Percentiles rank a stretch among this genome's conserved stretches.
Conservation (phyloP, 2,113 vertebrate genomes). For the Thamnaconus septentrionalis region DNA sequence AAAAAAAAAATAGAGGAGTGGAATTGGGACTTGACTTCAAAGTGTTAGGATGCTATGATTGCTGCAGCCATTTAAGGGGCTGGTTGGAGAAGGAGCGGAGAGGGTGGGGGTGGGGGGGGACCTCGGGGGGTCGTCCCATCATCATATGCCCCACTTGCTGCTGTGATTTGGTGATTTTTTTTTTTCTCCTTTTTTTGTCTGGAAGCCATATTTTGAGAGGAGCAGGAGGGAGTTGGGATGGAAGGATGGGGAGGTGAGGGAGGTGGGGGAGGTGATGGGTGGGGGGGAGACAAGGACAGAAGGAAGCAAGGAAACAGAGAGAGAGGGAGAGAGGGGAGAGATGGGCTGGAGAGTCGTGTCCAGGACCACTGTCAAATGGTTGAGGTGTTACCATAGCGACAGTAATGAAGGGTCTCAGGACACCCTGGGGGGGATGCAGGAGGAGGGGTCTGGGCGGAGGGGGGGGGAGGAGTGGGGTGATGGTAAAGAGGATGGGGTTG, state of each 20-base stretch:
- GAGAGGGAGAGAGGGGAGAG: slow-evolving; percentile 26
- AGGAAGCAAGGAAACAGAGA: slow-evolving; percentile 20
- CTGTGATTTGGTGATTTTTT: slow-evolving; percentile 71
- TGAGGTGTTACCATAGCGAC: slow-evolving; percentile 74
- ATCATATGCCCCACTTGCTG: slow-evolving; percentile 72
- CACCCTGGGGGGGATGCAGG: slow-evolving; percentile 65
- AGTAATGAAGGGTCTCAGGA: slow-evolving; percentile 77
- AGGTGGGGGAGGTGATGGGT: slow-evolving; percentile 1
- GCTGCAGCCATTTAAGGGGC: slow-evolving; percentile 67
- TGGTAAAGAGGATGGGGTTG: slow-evolving; percentile 53
- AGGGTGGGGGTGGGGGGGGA: slow-evolving; percentile 56
- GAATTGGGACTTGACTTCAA: slow-evolving; percentile 73
- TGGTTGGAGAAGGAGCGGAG: not conserved
- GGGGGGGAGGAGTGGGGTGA: slow-evolving; percentile 46
- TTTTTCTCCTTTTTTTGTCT: slow-evolving; percentile 45
- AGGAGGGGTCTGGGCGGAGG: slow-evolving; percentile 39
- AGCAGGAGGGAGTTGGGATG: slow-evolving; percentile 54
- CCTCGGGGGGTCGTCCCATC: slow-evolving; percentile 69
- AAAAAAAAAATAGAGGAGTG: slow-evolving; percentile 57
- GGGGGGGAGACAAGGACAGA: not conserved
- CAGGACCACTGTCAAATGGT: slow-evolving; percentile 71
- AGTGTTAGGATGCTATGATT: slow-evolving; percentile 73
- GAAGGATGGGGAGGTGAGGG: too few species aligned
- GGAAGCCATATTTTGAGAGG: slow-evolving; percentile 69
- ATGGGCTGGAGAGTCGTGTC: slow-evolving; percentile 43